Evolutionary conservation across 2,888 invertebrate genomes (phyloP), one percentile per base, ranked within the genome.

Genomic region (Pseudanteris insignis): DNA sequence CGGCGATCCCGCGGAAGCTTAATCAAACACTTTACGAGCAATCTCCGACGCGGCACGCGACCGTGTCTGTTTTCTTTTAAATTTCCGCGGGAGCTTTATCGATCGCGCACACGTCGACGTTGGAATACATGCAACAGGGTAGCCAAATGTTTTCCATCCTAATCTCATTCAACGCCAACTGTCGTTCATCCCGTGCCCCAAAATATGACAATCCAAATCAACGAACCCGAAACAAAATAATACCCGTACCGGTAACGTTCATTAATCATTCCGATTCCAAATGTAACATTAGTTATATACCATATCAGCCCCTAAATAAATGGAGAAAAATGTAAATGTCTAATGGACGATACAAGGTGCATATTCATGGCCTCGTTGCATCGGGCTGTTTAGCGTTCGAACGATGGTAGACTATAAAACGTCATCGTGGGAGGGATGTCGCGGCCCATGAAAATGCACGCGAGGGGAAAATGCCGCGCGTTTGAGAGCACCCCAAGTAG

Each of bases 11-110:
- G 26, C 34, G 41, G 18, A 6, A 44, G 55, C 26, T 24, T 28
- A 25, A 18, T 37, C 34, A 44, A 30, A 30, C 29, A 26, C 36
- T 40, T 48, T 21, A 43, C 18, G 18, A 18, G 18, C n/a, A 44
- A 11, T 30, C 51, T 21, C 26, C 25, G 24, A 30, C 9, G 33
- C 30, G 44, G 37, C 43, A 43, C 51, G 47, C 29, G 53, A 32
- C 64, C 65, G 55, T 59, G 65, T 68, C 67, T 69, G 69, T 65
- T 67, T 63, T 44, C 67, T 61, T 65, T 67, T 64, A 70, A 70
- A 70, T 70, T 68, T 72, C 63, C 69, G 66, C 67, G 67, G 55
- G 63, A 68, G 72, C 67, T 67, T 69, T 73, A 74, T 74, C 70
- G 74, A 74, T 74, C 63, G 40, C 57, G 40, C 34, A 51, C 47